Percentiles rank a stretch among this genome's conserved stretches.
These are phyloP conservation scores for Orientallactaga sibirica DNA, from an alignment of 2,797 vertebrate species.

Conservation along the genomic window DNA sequence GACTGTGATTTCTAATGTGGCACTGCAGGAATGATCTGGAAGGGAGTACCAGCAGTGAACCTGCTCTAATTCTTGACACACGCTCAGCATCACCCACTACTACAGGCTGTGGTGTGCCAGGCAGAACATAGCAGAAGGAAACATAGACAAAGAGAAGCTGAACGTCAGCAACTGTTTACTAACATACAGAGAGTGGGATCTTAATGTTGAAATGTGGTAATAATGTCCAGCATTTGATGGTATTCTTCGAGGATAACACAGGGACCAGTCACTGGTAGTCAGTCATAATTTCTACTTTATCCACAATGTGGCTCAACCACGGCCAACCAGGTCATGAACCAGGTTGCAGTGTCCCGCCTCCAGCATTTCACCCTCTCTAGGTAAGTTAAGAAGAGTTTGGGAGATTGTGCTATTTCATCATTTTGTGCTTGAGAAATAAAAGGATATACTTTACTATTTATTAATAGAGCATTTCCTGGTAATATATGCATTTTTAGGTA, in stretches of 20 bases:
- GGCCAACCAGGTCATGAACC: neutral
- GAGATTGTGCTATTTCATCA: neutral
- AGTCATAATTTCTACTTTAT: neutral
- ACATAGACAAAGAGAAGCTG: neutral
- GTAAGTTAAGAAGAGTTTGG: neutral
- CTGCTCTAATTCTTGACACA: neutral
- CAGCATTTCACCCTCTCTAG: neutral
- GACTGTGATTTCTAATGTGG: neutral
- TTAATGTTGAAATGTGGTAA: conserved; percentile 21
- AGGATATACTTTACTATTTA: neutral
- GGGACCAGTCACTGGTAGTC: too few species aligned
- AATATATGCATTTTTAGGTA: conserved; percentile 6
- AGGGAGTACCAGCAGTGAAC: conserved; percentile 5
- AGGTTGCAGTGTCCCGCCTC: neutral
- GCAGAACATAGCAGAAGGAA: neutral
- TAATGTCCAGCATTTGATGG: conserved; percentile 18
- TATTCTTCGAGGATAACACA: neutral
- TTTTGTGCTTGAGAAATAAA: neutral
- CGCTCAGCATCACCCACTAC: neutral
- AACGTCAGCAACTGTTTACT: neutral
- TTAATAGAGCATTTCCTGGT: neutral
- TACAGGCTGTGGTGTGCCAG: neutral
- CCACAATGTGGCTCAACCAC: neutral
- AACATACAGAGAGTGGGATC: neutral
- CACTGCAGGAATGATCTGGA: neutral